Percentiles rank a stretch among this genome's conserved stretches.
Evolutionary conservation across 2,113 vertebrate species (phyloP).

Genomic region (Dipodomys stephensi): DNA sequence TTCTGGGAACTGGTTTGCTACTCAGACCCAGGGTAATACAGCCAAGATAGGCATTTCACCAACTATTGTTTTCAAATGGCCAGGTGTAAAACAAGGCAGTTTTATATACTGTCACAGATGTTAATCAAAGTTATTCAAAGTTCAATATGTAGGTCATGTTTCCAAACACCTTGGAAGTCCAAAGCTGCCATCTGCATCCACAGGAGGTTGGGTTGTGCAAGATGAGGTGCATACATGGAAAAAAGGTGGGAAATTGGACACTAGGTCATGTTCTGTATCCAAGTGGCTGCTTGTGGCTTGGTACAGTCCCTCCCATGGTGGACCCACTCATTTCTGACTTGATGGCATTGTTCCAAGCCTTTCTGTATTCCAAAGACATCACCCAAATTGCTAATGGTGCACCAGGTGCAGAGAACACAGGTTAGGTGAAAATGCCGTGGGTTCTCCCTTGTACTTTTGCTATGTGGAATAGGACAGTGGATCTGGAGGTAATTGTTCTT

Average conservation of each 20-base stretch:
- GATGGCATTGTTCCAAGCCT: neutral
- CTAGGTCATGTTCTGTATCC: neutral
- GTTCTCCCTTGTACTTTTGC: no score
- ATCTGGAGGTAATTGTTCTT: neutral
- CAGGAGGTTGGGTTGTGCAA: neutral
- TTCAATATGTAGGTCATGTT: slow-evolving; percentile 61
- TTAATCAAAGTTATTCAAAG: neutral
- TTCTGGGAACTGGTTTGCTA: neutral
- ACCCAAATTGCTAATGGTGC: neutral
- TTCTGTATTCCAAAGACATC: neutral
- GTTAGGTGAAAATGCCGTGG: neutral
- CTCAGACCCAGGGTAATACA: neutral
- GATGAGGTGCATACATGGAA: neutral
- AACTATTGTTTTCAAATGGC: neutral
- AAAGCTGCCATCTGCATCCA: no score
- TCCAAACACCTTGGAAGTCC: neutral
- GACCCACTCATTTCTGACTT: neutral
- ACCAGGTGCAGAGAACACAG: neutral
- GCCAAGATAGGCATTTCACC: neutral
- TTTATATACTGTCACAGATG: neutral
- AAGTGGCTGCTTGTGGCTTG: neutral
- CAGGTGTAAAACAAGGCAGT: neutral
- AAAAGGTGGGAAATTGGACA: neutral
- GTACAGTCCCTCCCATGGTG: neutral
- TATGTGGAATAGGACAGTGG: neutral